Evolutionary conservation across 2,113 vertebrate species (phyloP), one percentile per base, ranked within the genome.

Genomic region (Melierax canorus): DNA sequence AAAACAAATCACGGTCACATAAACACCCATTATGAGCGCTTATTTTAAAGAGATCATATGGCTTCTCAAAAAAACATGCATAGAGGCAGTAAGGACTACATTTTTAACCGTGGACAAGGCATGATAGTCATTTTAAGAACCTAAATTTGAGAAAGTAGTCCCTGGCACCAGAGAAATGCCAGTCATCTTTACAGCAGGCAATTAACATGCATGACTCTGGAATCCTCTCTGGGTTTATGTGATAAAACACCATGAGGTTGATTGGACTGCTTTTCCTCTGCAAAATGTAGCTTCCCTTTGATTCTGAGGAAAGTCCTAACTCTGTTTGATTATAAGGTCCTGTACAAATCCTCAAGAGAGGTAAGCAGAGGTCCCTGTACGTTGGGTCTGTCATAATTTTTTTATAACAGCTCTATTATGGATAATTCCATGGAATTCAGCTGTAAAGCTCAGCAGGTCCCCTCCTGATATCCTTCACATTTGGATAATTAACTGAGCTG

Each of bases 401-500:
- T 86, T 95, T 53, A 32, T 76, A 96, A 94, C 50, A 12, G 51
- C 71, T 97, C 95, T 83, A 90, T 97, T 93, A 94, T 86, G 89
- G 89, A 74, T 95, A 96, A 97, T 92, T 97, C 92, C 91, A 88
- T 91, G 83, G 91, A 96, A 98, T 50, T 88, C 92, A 87, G 73
- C 83, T 92, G 85, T 88, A 92, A 93, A 97, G 56, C 89, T 97
- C 96, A 96, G 89, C 89, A 86, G 80, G 87, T 89, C 79, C 81
- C 75, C 77, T 97, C 93, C 86, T 96, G 90, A 94, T 97, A 93
- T 85, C 73, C 67, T 97, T 95, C 86, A 87, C 68, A 84, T 98
- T 97, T 97, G 72, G 97, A 90, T 97, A 98, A 98, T 96, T 97
- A 96, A 90, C 87, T 92, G 96, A 98, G 90, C 71, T 97, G 69